Base-by-base conservation (phyloP, 2,888 invertebrate species). In the Stomorhina lunata region DNA sequence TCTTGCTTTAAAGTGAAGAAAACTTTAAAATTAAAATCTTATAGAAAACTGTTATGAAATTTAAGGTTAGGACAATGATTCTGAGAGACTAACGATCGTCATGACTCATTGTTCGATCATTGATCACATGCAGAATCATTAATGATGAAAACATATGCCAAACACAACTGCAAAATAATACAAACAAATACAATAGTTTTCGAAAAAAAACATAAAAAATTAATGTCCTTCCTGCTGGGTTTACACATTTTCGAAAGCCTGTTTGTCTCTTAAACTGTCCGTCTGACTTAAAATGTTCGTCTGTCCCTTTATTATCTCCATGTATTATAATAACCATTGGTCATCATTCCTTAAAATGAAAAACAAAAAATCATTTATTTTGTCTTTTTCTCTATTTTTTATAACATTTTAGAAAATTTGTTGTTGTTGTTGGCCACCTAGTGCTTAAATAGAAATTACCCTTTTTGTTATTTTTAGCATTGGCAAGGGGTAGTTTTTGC, bases 171-270 rank as follows among this genome's bases (percentile, higher is more conserved):
- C 27, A 48, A 17, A 68, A 27, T 5, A 48, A 22, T 20, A 32
- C 10, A 71, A 34, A 59, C 10, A 43, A 80, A 55, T 15, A 40
- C 5, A 20, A 32, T 34, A 34, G 2, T 32, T 57, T 65, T 10
- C 20, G n/a, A n/a, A n/a, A 57, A 17, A 15, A 50, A 57, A 27
- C 68, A 25, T 61, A 66, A 59, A 76, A 77, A 72, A 71, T 66
- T 50, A 81, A 72, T 72, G 72, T 81, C 81, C 68, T n/a, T n/a
- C 68, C 81, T 61, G 81, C 81, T 81, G 81, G 6, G 81, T 68
- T 53, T 37, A 63, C 53, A 78, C 63, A 78, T 78, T 53, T 69
- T 29, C 15, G 22, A 32, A 53, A 15, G 15, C 22, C 50, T 20
- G 5, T n/a, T n/a, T n/a, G n/a, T n/a, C n/a, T n/a, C 5, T 22